A percentile compares a stretch with the other conserved stretches of the same genome.
phyloP scores from a whole-genome alignment of 2,888 invertebrate genomes.

The Sinotaia quadrata region DNA sequence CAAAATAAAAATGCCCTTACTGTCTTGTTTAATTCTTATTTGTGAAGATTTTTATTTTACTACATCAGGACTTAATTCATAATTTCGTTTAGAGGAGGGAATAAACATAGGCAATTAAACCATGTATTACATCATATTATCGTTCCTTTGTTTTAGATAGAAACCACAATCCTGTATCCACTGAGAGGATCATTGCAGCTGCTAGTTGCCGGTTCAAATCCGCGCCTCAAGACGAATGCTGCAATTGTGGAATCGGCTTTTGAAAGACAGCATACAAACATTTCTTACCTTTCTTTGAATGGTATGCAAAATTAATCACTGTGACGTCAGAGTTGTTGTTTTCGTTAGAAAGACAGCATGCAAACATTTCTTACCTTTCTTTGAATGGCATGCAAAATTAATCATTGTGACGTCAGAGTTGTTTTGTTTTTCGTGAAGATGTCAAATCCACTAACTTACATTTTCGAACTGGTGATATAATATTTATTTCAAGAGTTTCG shows the following conservation, averaged over 20 bases:
- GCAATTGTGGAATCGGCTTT: constrained; percentile 20
- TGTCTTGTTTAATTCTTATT: no score
- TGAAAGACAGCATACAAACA: constrained; percentile 11
- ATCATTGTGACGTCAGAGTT: neutral
- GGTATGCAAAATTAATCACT: neutral
- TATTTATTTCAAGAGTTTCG: no score
- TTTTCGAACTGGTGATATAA: no score
- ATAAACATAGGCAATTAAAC: no score
- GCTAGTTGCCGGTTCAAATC: constrained; percentile 15
- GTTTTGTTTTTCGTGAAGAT: neutral
- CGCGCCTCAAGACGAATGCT: neutral
- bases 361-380: constrained; percentile 10
- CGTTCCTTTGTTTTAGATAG: no score
- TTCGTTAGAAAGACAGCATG: neutral
- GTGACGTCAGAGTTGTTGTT: neutral
- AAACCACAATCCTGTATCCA: no score
- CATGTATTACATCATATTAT: no score
- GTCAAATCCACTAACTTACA: no score
- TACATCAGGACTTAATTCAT: no score
- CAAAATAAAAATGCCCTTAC: no score
- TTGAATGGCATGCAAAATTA: neutral
- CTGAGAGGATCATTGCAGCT: constrained; percentile 5
- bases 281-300: constrained; percentile 8
- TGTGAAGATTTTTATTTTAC: no score
- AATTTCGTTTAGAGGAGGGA: no score